phyloP scores from a whole-genome alignment of 2,797 vertebrate species.

The Enteromius paludinosus region DNA sequence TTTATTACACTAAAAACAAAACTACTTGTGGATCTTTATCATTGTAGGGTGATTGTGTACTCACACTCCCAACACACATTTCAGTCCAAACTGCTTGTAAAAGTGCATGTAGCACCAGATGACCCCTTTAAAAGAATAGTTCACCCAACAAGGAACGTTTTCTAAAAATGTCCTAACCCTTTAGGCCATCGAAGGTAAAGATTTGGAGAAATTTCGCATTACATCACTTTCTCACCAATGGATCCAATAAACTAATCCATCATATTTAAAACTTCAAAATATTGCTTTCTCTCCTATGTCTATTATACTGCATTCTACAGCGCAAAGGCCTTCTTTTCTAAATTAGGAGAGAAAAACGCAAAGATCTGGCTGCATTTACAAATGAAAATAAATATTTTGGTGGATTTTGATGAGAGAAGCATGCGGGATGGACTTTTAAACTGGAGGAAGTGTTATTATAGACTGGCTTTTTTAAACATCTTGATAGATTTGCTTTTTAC shows the following conservation, averaged over 20 bases:
- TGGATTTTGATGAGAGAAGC: background rate
- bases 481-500: background rate
- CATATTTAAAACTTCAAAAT: background rate
- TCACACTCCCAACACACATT: too few species aligned
- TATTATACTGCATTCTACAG: background rate
- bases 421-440: background rate
- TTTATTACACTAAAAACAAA: too few species aligned
- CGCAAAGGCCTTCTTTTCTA: background rate
- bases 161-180: background rate
- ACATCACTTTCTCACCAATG: background rate
- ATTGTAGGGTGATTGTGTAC: too few species aligned
- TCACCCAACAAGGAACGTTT: background rate
- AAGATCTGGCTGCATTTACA: background rate
- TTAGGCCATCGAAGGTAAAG: background rate
- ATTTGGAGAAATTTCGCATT: background rate
- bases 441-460: background rate
- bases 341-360: background rate
- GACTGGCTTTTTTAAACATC: background rate
- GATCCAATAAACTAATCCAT: background rate
- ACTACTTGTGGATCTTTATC: too few species aligned
- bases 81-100: too few species aligned
- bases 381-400: background rate
- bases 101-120: too few species aligned
- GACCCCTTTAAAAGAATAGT: background rate
- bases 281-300: background rate